phyloP scores from a whole-genome alignment of 2,888 invertebrate genomes.

The Steromphala cineraria region DNA sequence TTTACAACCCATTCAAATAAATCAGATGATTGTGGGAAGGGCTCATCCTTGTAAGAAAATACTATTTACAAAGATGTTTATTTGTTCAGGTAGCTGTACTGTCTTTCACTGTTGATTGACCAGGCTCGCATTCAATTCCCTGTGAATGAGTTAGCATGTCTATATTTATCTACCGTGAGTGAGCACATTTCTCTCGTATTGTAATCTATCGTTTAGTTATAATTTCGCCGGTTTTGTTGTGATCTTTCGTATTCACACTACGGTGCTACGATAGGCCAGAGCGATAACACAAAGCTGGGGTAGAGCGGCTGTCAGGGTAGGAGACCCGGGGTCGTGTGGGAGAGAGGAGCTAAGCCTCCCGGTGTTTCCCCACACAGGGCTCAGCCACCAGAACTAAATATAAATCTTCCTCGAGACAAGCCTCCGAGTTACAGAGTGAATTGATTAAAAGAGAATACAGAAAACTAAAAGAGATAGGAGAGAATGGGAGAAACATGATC shows the following conservation, averaged over 20 bases:
- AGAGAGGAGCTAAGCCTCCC: background rate
- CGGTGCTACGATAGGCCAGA: background rate
- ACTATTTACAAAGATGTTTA: no score
- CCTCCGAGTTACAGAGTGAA: constrained; percentile 3
- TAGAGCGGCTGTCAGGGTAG: background rate
- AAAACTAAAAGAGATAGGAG: background rate
- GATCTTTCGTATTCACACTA: background rate
- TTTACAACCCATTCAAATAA: no score
- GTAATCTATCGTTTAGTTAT: constrained; percentile 8
- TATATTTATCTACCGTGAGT: background rate
- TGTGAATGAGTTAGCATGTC: background rate
- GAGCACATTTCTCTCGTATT: background rate
- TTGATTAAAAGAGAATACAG: constrained; percentile 14
- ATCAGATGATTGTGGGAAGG: no score
- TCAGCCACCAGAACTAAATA: constrained; percentile 14
- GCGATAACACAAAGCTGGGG: background rate
- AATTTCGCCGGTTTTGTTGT: constrained; percentile 6
- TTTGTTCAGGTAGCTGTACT: no score
- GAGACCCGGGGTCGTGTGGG: background rate
- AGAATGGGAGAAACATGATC: constrained; percentile 14
- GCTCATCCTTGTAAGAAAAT: no score
- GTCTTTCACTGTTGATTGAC: no score
- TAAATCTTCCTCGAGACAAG: background rate
- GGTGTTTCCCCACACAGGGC: background rate
- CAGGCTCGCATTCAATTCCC: no score